phyloP scores from a whole-genome alignment of 2,113 vertebrate genomes.

The Mormoops blainvillei region DNA sequence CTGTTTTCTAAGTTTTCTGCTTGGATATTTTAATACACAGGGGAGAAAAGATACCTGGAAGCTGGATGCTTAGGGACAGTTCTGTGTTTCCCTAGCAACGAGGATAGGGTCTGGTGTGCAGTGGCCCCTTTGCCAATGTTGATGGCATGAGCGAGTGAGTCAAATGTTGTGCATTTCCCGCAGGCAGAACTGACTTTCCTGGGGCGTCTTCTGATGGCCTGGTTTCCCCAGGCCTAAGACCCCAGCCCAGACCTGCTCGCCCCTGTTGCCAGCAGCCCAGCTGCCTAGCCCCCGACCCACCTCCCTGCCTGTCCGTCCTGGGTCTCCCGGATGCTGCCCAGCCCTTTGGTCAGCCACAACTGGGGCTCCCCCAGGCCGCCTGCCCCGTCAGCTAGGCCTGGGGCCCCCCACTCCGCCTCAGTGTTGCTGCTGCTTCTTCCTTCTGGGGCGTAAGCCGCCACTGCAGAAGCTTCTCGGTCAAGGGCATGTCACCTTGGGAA shows the following conservation, averaged over 20 bases:
- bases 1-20: not conserved
- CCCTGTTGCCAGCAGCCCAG: not conserved
- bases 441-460: not conserved
- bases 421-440: not conserved
- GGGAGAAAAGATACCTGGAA: not conserved
- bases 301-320: not conserved
- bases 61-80: not conserved
- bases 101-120: not conserved
- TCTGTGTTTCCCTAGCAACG: not conserved
- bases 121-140: not conserved
- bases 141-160: not conserved
- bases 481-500: not conserved
- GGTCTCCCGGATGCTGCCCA: fast-evolving
- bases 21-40: not conserved
- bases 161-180: not conserved
- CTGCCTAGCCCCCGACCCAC: not conserved
- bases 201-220: not conserved
- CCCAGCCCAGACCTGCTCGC: not conserved
- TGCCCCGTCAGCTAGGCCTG: not conserved
- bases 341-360: fast-evolving
- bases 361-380: not conserved
- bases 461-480: not conserved
- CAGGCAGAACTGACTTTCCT: not conserved
- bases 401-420: not conserved
- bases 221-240: not conserved